Base-by-base conservation (phyloP, 2,113 vertebrate species). In the Neomonachus schauinslandi region DNA sequence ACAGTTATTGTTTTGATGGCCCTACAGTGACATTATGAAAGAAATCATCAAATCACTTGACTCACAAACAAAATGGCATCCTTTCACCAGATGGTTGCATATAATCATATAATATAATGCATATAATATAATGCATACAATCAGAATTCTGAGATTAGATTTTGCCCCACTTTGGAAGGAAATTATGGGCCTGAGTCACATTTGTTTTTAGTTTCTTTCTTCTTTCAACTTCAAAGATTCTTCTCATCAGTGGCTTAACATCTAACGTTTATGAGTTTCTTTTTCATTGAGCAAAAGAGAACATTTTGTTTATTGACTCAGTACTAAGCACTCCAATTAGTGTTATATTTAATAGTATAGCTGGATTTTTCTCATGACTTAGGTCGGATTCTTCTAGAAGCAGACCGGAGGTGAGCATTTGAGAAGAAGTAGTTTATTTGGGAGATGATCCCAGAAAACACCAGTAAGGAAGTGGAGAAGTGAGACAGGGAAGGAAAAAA, bases 41-140 rank as follows among this genome's bases (percentile, higher is more conserved):
- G 80, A 92, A 98, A 97, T 81, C 65, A 85, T 97, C 94, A 97
- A 93, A 97, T 98, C 97, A 97, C 96, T 96, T 61, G 92, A 98
- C 92, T 98, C 98, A 98, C 95, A 96, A 96, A 97, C 98, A 97
- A 97, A 94, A 97, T 87, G 88, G 77, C 86, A 96, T 89, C 61
- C 94, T 96, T 97, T 76, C 59, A 87, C 76, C 26, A 97, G 88
- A 91, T 69, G 67, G 82, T 89, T 92, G 71, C 28, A 97, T 46
- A 46, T 46, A 46, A 9, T 46, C 46, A 46, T 8, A 46, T 46
- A 46, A 46, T 46, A 46, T 46, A 46, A 46, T 46, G 46, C 46
- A 46, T 46, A 46, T 8, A 46, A 46, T 46, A 46, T 46, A 46
- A 46, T 46, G 51, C 79, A 67, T 90, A 55, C 74, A 95, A 96